Evolutionary conservation across 2,113 vertebrate species (phyloP).

Genomic region (Aldabrachelys gigantea): DNA sequence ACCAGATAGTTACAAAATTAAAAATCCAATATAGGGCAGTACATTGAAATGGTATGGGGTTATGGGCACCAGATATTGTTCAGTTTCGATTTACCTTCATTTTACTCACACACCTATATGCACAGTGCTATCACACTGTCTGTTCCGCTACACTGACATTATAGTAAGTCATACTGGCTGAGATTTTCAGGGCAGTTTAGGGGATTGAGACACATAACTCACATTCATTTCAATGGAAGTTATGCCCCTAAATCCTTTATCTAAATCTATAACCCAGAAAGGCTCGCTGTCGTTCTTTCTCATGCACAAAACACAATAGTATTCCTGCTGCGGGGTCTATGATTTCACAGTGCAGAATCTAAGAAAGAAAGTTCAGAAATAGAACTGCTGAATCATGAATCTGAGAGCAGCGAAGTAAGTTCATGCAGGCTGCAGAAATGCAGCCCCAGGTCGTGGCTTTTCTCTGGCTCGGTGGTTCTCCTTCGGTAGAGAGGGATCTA

Average conservation of each 20-base stretch:
- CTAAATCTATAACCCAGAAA: neutral
- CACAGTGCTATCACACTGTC: neutral
- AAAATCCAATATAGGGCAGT: neutral
- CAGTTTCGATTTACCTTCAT: neutral
- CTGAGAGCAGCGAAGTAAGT: neutral
- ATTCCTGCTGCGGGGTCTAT: neutral
- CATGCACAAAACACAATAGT: too few species aligned
- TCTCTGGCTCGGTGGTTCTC: neutral
- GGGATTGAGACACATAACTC: neutral
- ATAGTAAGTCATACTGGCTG: neutral
- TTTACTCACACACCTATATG: neutral
- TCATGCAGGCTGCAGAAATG: neutral
- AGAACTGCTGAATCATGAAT: slow-evolving; percentile 40
- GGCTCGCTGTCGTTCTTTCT: neutral
- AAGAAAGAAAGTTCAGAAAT: neutral
- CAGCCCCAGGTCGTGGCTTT: neutral
- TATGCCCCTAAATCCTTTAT: neutral
- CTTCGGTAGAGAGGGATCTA: neutral
- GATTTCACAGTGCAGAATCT: neutral
- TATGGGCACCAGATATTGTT: neutral
- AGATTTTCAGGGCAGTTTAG: neutral
- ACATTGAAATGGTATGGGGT: neutral
- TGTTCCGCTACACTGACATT: neutral
- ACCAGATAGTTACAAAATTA: neutral
- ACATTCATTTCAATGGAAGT: neutral